Evolutionary conservation across 2,888 invertebrate genomes (phyloP), one percentile per base, ranked within the genome.

Genomic region (Volucella bombylans): DNA sequence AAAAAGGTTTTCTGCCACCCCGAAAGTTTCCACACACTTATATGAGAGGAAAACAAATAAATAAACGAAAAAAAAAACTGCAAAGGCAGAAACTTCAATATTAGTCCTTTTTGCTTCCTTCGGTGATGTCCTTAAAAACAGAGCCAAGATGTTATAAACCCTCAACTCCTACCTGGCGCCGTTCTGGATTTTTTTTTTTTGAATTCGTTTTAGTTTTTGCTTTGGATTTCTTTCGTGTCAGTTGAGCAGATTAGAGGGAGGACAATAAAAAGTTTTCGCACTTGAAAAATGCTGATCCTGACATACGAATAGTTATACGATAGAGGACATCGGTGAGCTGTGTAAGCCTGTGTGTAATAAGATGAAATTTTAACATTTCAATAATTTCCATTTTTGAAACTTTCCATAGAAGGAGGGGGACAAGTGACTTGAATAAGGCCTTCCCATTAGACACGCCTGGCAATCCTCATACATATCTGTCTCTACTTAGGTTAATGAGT

Each of bases 151-250:
- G 50, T 39, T 59, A 57, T 31, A 57, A n/a, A 43, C 47, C 55
- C 38, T 38, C 31, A 38, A 55, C 45, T 57, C 41, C 39, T 79
- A 77, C 81, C 85, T 77, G 85, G 85, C 85, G 72, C 47, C 71
- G 47, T 52, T 45, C 18, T 65, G 47, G 45, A 38, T 31, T 18
- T 18, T 50, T 49, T 15, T 61, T 52, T 57, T 68, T 64, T 59
- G 73, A 45, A 45, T 76, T 65, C 71, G 71, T 72, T 72, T 54
- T 38, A 12, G 14, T 65, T 54, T 52, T 69, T 72, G 8, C 41
- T 55, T 52, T n/a, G 9, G 38, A 4, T 11, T 18, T 41, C n/a
- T 18, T 9, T 23, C 59, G 41, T 45, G 38, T 43, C 52, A 57
- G 52, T 57, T 50, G 43, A 38, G n/a, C 14, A 61, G 82, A 68